phyloP scores from a whole-genome alignment of 2,113 vertebrate species.

The Colistium nudipinnis region DNA sequence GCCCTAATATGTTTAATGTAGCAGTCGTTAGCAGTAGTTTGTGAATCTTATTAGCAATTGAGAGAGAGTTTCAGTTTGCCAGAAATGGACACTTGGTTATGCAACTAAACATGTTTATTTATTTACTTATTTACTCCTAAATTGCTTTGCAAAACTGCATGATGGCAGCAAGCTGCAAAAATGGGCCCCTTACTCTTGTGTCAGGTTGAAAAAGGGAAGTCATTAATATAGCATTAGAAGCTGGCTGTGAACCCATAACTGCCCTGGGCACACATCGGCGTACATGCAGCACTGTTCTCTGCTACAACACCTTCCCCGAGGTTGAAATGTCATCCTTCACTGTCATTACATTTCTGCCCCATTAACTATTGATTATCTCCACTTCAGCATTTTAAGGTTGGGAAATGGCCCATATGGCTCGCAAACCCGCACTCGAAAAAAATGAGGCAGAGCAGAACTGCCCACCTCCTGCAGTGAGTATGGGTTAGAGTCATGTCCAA shows the following conservation, averaged over 20 bases:
- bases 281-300: conserved; percentile 49
- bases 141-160: conserved; percentile 39
- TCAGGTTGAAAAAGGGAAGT: conserved; percentile 71
- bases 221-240: conserved; percentile 79
- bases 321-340: conserved; percentile 72
- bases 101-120: conserved; percentile 8
- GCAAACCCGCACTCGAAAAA: background rate
- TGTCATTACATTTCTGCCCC: conserved; percentile 71
- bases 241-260: conserved; percentile 61
- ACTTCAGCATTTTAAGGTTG: conserved; percentile 65
- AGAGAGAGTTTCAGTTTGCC: conserved; percentile 37
- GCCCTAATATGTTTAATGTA: conserved; percentile 23
- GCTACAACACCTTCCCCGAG: conserved; percentile 61
- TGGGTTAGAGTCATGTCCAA: background rate
- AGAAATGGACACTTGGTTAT: conserved; percentile 7
- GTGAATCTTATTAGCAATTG: conserved; percentile 32
- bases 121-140: conserved; percentile 43
- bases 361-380: conserved; percentile 81
- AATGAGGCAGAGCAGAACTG: conserved; percentile 40
- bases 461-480: conserved; percentile 21
- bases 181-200: conserved; percentile 35
- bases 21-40: too few species aligned
- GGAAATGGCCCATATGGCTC: conserved; percentile 55
- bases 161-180: conserved; percentile 30
- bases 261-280: conserved; percentile 65